phyloP scores from a whole-genome alignment of 2,113 vertebrate species.

The Colossoma macropomum region DNA sequence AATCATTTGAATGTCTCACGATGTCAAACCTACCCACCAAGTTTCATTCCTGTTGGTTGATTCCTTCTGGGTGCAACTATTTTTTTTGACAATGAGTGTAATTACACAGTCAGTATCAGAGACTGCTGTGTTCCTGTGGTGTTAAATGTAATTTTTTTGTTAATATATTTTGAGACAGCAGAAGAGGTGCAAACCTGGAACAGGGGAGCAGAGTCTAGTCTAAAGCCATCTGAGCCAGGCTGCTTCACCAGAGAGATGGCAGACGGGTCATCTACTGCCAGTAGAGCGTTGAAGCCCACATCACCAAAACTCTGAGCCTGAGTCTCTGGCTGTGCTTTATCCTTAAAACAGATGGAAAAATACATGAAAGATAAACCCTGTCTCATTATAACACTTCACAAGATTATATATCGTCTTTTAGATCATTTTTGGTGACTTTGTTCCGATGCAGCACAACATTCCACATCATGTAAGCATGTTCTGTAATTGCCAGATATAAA shows the following conservation, averaged over 20 bases:
- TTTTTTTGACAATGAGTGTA: too few species aligned
- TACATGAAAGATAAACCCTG: neutral
- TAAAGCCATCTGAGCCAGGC: slow-evolving; percentile 93
- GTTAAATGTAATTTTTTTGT: too few species aligned
- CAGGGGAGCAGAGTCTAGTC: slow-evolving; percentile 87
- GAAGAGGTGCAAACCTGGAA: slow-evolving; percentile 83
- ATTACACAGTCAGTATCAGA: too few species aligned
- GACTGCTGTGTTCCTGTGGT: too few species aligned
- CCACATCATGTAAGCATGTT: too few species aligned
- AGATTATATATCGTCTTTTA: neutral
- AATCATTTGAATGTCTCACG: too few species aligned
- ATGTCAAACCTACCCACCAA: too few species aligned
- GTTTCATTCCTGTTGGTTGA: too few species aligned
- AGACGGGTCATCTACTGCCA: slow-evolving; percentile 89
- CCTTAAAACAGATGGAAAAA: slow-evolving; percentile 68
- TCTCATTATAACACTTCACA: neutral
- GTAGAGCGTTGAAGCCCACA: slow-evolving; percentile 85
- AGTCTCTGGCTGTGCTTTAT: slow-evolving; percentile 93
- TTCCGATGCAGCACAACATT: neutral
- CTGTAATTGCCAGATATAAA: too few species aligned
- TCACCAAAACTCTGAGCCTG: slow-evolving; percentile 86
- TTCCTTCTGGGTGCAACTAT: too few species aligned
- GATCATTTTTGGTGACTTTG: neutral
- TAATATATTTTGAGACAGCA: neutral
- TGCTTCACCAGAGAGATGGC: slow-evolving; percentile 86